Evolutionary conservation across 2,888 invertebrate genomes (phyloP).

Genomic region (Dendrolimus pini): DNA sequence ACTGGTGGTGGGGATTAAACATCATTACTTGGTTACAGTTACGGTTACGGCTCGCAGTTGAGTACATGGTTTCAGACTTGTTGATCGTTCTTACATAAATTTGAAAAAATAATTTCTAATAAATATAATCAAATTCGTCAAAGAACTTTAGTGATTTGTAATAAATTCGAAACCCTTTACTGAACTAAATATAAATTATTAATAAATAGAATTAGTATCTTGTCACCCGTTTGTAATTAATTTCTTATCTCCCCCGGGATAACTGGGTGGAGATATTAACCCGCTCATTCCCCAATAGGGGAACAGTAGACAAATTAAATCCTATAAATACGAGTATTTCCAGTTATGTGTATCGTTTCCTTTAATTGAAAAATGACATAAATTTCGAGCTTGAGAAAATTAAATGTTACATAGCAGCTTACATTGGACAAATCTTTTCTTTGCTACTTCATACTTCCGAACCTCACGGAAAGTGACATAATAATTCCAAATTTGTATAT

Average conservation of each 20-base stretch:
- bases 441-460: no score
- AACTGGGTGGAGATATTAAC: constrained; percentile 3
- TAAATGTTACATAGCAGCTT: no score
- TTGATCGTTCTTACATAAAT: neutral
- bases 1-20: no score
- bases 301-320: neutral
- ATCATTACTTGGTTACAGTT: no score
- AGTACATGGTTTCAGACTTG: no score
- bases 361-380: no score
- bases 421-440: no score
- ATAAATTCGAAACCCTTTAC: constrained; percentile 2
- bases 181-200: constrained; percentile 11
- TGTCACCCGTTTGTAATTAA: constrained; percentile 16
- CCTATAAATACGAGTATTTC: neutral
- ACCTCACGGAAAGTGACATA: no score
- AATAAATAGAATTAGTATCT: constrained; percentile 19
- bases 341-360: neutral
- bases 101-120: neutral
- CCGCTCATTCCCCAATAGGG: constrained; percentile 2
- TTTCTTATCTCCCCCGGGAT: constrained; percentile 17
- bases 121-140: neutral
- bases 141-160: neutral
- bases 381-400: no score
- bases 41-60: no score
- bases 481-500: no score